Percentiles rank a stretch among this genome's conserved stretches.
These are phyloP conservation scores for Rhopalosiphum padi DNA, from an alignment of 1,140 invertebrate species.

Conservation along the genomic window DNA sequence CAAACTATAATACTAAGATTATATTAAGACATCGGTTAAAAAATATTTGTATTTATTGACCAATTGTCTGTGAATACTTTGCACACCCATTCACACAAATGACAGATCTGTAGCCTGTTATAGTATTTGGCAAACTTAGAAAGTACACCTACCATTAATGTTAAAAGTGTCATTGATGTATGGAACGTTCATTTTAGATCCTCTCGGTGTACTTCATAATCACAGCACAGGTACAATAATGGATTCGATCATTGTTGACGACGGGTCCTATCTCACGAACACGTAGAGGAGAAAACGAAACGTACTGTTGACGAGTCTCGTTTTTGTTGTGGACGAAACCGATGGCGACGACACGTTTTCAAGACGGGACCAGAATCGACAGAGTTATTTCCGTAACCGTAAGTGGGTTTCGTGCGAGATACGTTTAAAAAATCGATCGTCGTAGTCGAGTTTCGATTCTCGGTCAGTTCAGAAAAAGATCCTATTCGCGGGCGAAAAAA, in stretches of 20 bases:
- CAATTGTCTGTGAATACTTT: not conserved
- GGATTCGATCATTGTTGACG: not conserved
- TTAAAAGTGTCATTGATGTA: constrained; percentile 61
- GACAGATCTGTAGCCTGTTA: not conserved
- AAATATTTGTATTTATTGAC: not conserved
- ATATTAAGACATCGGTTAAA: not conserved
- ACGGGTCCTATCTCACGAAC: not conserved
- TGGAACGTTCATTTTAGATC: constrained; percentile 60
- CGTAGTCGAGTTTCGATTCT: not conserved
- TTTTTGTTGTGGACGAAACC: not conserved
- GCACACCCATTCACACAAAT: not conserved
- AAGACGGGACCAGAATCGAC: not conserved
- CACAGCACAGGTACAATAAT: not conserved
- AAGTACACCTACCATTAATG: constrained; percentile 60
- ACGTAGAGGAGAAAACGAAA: not conserved
- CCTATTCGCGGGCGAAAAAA: not conserved
- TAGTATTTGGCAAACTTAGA: not conserved
- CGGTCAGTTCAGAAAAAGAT: not conserved
- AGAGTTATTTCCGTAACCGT: not conserved
- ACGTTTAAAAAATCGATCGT: not conserved
- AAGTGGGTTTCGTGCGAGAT: not conserved
- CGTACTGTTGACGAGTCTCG: not conserved
- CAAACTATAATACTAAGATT: too few relatives aligned
- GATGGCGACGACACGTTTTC: constrained; percentile 18
- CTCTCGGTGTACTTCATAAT: not conserved